These are phyloP conservation scores for Parazoanthus darwini DNA, from an alignment of 92 coral and sea anemone species.

Conservation along the genomic window DNA sequence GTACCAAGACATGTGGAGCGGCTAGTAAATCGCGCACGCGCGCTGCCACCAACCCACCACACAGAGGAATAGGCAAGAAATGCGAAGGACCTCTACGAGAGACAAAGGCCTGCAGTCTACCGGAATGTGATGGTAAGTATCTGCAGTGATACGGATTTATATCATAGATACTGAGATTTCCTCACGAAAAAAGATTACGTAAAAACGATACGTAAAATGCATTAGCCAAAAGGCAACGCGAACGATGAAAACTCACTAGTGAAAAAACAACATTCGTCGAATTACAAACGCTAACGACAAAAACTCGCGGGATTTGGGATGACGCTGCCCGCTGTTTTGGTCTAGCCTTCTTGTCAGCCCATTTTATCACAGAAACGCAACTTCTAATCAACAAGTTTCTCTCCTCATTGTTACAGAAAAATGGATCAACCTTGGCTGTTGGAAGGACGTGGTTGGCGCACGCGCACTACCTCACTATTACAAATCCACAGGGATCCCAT, in stretches of 20 bases:
- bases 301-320: no score
- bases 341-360: no score
- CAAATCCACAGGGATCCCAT: conserved; percentile 16
- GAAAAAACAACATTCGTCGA: no score
- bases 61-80: conserved; percentile 40
- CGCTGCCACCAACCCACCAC: conserved; percentile 31
- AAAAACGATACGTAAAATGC: no score
- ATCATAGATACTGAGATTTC: no score
- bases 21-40: conserved; percentile 38
- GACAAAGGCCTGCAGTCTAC: conserved; percentile 20
- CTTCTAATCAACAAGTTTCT: background rate
- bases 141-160: background rate
- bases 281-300: no score
- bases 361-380: background rate
- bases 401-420: background rate
- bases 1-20: conserved; percentile 35
- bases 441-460: conserved; percentile 31
- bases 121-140: conserved; percentile 20
- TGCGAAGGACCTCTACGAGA: conserved; percentile 38
- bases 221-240: no score
- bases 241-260: no score
- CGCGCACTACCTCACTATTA: conserved; percentile 36
- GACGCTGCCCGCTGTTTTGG: no score
- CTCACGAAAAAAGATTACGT: no score
- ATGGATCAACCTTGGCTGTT: conserved; percentile 34